Percentiles rank a stretch among this genome's conserved stretches.
Conservation (phyloP, 2,888 invertebrate genomes). For the Philonicus albiceps region DNA sequence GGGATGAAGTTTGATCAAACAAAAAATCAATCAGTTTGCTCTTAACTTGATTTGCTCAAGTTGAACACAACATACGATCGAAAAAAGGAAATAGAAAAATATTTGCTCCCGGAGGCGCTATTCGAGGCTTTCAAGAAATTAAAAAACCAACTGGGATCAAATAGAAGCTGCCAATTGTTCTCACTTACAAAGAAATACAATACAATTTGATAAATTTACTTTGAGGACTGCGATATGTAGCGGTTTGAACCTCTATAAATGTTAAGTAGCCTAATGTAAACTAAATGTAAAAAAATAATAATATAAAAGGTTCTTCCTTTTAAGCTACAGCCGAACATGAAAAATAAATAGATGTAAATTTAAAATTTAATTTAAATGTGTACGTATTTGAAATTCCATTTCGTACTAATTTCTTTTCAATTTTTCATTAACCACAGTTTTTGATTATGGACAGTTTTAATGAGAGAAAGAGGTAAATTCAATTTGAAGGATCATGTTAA, state of each 20-base stretch:
- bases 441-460: too few species aligned
- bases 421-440: too few species aligned
- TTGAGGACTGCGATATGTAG: neutral
- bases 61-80: neutral
- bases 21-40: slow-evolving; percentile 22
- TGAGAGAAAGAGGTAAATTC: too few species aligned
- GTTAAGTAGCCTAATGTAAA: neutral
- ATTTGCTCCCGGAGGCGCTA: neutral
- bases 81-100: neutral
- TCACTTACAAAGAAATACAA: neutral
- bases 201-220: neutral
- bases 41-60: slow-evolving; percentile 5
- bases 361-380: too few species aligned
- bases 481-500: too few species aligned
- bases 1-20: slow-evolving; percentile 1
- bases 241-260: neutral
- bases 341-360: too few species aligned
- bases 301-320: too few species aligned
- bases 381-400: too few species aligned
- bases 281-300: neutral
- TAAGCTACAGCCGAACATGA: too few species aligned
- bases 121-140: neutral
- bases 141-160: neutral
- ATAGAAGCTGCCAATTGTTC: neutral
- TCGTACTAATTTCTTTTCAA: too few species aligned